Evolutionary conservation across 2,888 invertebrate genomes (phyloP).

Genomic region (Molorchus minor): DNA sequence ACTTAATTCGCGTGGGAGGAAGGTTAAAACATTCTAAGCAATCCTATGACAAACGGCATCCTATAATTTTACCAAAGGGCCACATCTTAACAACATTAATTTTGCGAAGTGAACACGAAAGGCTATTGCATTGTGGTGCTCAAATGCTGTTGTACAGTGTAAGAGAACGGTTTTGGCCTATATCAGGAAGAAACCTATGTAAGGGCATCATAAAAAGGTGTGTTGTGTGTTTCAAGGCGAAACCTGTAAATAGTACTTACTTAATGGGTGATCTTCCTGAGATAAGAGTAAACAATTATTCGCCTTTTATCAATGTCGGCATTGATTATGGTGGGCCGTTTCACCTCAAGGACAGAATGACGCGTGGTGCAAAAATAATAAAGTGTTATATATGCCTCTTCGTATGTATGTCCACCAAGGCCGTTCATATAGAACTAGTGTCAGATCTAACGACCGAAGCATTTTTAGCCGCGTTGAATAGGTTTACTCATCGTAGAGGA

Average conservation of each 20-base stretch:
- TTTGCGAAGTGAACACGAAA: background rate
- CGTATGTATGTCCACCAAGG: slow-evolving; percentile 44
- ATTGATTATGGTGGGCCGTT: slow-evolving; percentile 17
- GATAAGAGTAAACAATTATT: background rate
- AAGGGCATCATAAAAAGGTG: slow-evolving; percentile 10
- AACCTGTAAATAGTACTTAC: background rate
- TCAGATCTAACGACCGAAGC: slow-evolving; percentile 5
- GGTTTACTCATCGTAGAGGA: slow-evolving; percentile 15
- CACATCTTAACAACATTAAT: no score
- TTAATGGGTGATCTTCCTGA: background rate
- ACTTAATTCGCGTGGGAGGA: no score
- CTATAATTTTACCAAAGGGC: no score
- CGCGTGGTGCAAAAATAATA: slow-evolving; percentile 20
- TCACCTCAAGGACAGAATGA: slow-evolving; percentile 4
- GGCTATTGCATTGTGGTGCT: background rate
- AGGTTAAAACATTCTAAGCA: no score
- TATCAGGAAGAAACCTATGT: slow-evolving; percentile 22
- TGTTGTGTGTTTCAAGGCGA: slow-evolving; percentile 12
- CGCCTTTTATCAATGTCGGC: slow-evolving; percentile 7
- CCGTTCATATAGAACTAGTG: slow-evolving; percentile 39
- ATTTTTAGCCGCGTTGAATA: slow-evolving; percentile 5
- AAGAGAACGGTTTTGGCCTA: slow-evolving; percentile 16
- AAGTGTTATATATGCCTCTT: slow-evolving; percentile 45
- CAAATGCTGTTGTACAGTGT: slow-evolving; percentile 9
- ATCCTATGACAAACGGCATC: no score